Conservation (phyloP, 1,140 invertebrate species). For the Apocrypta bakeri region DNA sequence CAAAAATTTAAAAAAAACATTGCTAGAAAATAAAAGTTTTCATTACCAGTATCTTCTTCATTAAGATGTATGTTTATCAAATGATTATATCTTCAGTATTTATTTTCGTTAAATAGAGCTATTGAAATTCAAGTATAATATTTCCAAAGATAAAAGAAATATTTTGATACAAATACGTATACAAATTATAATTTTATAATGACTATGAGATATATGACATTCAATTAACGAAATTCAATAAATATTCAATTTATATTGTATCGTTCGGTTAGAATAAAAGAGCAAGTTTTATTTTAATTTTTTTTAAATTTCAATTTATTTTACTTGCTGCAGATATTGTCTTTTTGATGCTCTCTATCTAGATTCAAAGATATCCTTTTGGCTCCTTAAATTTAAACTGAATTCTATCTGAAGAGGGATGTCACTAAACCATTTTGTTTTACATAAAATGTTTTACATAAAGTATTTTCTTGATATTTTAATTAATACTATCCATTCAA, state of each 20-base stretch:
- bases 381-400: too few relatives aligned
- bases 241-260: slow-evolving; percentile 46
- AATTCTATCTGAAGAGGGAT: too few relatives aligned
- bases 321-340: slow-evolving; percentile 16
- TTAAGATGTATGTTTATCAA: slow-evolving; percentile 39
- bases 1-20: slow-evolving; percentile 20
- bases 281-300: slow-evolving; percentile 35
- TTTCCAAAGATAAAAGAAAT: slow-evolving; percentile 50
- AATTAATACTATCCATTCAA: too few relatives aligned
- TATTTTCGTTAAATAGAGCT: slow-evolving; percentile 16
- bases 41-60: slow-evolving; percentile 11
- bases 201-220: slow-evolving; percentile 44
- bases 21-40: slow-evolving; percentile 22
- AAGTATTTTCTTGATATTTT: too few relatives aligned
- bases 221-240: slow-evolving; percentile 47
- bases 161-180: slow-evolving; percentile 51
- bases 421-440: too few relatives aligned
- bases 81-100: slow-evolving; percentile 27
- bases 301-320: slow-evolving; percentile 39
- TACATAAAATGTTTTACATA: too few relatives aligned
- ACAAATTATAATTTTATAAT: slow-evolving; percentile 41
- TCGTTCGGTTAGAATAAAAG: slow-evolving; percentile 49
- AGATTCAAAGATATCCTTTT: too few relatives aligned
- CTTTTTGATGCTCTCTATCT: background rate
- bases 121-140: slow-evolving; percentile 23